Evolutionary conservation across 2,888 invertebrate genomes (phyloP), one percentile per base, ranked within the genome.

Genomic region (Archips xylosteana): DNA sequence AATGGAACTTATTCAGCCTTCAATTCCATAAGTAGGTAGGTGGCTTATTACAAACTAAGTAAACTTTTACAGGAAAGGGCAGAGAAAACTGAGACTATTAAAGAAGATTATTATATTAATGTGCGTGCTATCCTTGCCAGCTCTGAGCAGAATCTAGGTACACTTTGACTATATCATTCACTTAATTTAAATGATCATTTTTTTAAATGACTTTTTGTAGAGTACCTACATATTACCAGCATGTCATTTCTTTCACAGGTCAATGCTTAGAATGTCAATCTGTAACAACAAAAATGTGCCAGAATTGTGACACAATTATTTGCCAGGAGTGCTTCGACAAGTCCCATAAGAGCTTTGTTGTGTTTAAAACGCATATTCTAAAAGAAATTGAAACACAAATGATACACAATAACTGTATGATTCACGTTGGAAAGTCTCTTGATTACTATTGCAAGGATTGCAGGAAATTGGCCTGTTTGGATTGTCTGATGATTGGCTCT

Each of bases 361-460:
- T 74, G 3, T 74, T 74, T n/a, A 74, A 70, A n/a, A 70, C 57
- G 9, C 74, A 74, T 54, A 15, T 65, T 2, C 36, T 74, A 9
- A 57, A 74, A 45, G 70, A 74, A 10, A 65, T 74, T 64, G 61
- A 74, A 61, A 9, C 12, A 6, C 51, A 74, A 23, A 34, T 65
- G 9, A 12, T 68, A 9, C 12, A 51, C 2, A 70, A 65, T 60
- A 74, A 60, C 45, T 74, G 74, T 60, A 36, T 51, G 15, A 8
- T 65, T 42, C 74, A 74, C 8, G 12, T 23, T 15, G 69, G 70
- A 54, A 74, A 74, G 34, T 34, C 54, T 10, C 70, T 74, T 9
- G 65, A 70, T 59, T 74, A 74, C 23, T 74, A 34, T 42, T 74
- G 74, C 45, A 74, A 65, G 61, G 65, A 70, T 45, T 74, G 74